These are phyloP conservation scores for Troides helena DNA, from an alignment of 2,888 invertebrate species.

Conservation along the genomic window DNA sequence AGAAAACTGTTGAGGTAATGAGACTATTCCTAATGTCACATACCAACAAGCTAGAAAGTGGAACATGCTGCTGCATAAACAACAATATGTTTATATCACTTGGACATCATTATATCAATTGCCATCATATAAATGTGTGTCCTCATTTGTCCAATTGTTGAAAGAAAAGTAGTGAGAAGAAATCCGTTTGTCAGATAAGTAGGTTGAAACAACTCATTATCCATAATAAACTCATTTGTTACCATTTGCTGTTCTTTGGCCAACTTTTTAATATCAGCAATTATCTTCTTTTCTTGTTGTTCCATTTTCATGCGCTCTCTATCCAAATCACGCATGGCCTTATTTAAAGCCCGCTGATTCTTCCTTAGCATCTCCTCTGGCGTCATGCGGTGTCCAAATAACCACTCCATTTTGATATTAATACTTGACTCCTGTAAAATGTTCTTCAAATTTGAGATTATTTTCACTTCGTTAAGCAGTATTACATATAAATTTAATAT, in stretches of 20 bases:
- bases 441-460: background rate
- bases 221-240: conserved; percentile 29
- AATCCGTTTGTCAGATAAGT: too few relatives aligned
- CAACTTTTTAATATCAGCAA: conserved; percentile 98
- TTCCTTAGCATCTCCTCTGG: conserved; percentile 99
- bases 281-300: conserved; percentile 99
- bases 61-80: too few relatives aligned
- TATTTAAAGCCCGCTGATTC: conserved; percentile 98
- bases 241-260: conserved; percentile 99
- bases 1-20: too few relatives aligned
- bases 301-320: conserved; percentile 97
- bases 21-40: too few relatives aligned
- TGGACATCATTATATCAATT: too few relatives aligned
- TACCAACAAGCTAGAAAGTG: too few relatives aligned
- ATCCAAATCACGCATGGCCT: conserved; percentile 98
- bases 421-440: background rate
- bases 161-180: too few relatives aligned
- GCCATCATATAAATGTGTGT: too few relatives aligned
- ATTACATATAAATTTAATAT: background rate
- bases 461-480: background rate
- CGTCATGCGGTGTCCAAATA: conserved; percentile 97
- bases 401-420: conserved; percentile 87
- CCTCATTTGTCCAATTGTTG: too few relatives aligned
- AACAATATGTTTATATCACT: too few relatives aligned
- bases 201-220: too few relatives aligned